Base-by-base conservation (phyloP, 92 coral and sea anemone genomes). In the Anthopleura xanthogrammica region DNA sequence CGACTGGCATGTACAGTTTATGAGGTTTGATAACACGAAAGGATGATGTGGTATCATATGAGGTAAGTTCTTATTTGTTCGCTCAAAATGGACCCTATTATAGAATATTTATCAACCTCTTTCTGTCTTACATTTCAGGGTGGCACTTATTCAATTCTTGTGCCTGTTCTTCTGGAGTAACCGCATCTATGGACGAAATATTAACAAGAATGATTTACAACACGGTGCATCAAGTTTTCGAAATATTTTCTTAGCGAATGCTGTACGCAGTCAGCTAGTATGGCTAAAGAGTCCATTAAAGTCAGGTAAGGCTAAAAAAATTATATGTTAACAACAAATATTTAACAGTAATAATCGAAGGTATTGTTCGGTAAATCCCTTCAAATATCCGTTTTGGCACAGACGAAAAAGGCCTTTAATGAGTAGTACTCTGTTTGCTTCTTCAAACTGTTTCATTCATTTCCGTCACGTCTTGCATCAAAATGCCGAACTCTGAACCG, bases 181-280 rank as follows among this genome's bases (percentile, higher is more conserved):
- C 13, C 22, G 43, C n/a, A 81, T 75, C 24, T 70, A 43, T 70
- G 84, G 84, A 50, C 77, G 84, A 14, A 81, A 68, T 24, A 70
- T 81, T 42, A 7, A n/a, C 22, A 68, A 50, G 43, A 68, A 22
- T 11, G 70, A 14, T 12, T 66, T 39, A 36, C 60, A 29, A 23
- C 74, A 68, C 42, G 41, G 4, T 23, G 16, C 7, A 9, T 2
- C 16, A 12, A 23, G 41, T 68, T 4, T 42, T 12, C 29, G 74
- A 14, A 29, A 36, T 36, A 13, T 9, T 24, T 29, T 4, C 11
- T 23, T 64, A 64, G 40, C 74, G 36, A 23, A 11, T 1, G 19
- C 74, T 29, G 3, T 68, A 1, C 42, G 16, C 43, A 36, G 42
- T 36, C 1, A 11, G 3, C 16, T 23, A 68, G 1, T 29, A 29